Evolutionary conservation across 2,888 invertebrate species (phyloP).

Genomic region (Scrobipalpa costella): DNA sequence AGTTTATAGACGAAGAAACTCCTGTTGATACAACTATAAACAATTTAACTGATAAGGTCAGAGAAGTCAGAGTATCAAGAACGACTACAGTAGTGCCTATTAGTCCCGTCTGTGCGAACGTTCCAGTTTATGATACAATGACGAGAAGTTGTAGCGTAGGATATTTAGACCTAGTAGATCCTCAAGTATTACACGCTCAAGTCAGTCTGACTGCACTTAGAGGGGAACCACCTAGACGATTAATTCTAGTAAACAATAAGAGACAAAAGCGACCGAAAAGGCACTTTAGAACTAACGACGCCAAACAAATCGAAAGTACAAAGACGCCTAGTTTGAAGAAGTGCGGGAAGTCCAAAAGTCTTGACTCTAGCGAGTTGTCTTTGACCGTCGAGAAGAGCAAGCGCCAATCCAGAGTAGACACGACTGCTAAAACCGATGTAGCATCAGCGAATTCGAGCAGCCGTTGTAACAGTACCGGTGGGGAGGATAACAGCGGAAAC

Average conservation of each 20-base stretch:
- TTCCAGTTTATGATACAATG: constrained; percentile 83
- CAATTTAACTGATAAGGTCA: constrained; percentile 52
- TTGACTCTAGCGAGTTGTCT: constrained; percentile 92
- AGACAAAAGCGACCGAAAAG: constrained; percentile 71
- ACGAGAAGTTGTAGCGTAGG: constrained; percentile 94
- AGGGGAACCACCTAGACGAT: constrained; percentile 88
- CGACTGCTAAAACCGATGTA: constrained; percentile 36
- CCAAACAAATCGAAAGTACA: constrained; percentile 46
- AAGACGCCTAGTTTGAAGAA: constrained; percentile 81
- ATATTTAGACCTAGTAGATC: constrained; percentile 91
- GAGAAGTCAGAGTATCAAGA: constrained; percentile 59
- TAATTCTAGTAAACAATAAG: constrained; percentile 87
- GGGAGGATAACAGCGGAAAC: constrained; percentile 51
- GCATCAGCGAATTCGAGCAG: constrained; percentile 49
- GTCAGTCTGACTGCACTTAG: constrained; percentile 86
- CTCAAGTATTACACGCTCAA: constrained; percentile 87
- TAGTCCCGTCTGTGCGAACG: constrained; percentile 78
- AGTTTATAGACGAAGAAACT: constrained; percentile 87
- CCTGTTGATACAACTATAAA: constrained; percentile 57
- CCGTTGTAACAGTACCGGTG: constrained; percentile 52
- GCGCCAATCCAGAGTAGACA: constrained; percentile 43
- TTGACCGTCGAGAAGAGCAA: constrained; percentile 76
- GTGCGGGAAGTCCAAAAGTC: constrained; percentile 90
- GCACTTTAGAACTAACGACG: constrained; percentile 59
- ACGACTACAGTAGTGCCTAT: constrained; percentile 85